These are phyloP conservation scores for Smittia aterrima DNA, from an alignment of 2,888 invertebrate species.

Conservation along the genomic window DNA sequence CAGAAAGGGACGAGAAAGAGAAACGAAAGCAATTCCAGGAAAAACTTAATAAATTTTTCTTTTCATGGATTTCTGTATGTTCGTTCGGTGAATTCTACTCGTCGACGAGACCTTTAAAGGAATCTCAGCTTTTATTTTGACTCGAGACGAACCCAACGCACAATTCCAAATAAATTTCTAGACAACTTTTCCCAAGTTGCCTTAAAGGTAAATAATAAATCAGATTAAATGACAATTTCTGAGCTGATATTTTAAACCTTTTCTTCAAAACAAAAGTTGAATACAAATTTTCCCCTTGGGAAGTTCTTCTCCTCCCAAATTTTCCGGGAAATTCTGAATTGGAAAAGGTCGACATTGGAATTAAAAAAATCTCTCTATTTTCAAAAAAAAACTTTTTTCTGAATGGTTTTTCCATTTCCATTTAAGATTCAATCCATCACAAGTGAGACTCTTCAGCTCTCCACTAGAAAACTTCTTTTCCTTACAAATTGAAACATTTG, in stretches of 20 bases:
- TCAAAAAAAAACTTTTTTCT: background rate
- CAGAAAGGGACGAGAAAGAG: background rate
- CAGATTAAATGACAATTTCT: conserved; percentile 38
- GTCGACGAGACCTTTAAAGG: too few relatives aligned
- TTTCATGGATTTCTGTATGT: background rate
- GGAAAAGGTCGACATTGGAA: background rate
- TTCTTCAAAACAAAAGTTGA: background rate
- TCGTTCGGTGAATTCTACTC: too few relatives aligned
- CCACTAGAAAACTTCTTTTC: background rate
- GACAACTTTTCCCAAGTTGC: background rate
- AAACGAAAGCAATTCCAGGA: background rate
- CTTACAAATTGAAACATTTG: background rate
- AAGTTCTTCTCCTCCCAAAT: too few relatives aligned
- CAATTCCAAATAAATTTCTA: too few relatives aligned
- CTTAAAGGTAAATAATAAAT: conserved; percentile 32
- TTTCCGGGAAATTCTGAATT: background rate
- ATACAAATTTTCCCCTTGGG: too few relatives aligned
- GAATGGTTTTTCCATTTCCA: background rate
- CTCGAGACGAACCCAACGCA: too few relatives aligned
- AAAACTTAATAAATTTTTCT: background rate
- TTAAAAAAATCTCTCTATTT: too few relatives aligned
- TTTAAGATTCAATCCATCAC: background rate
- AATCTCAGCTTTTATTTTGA: too few relatives aligned
- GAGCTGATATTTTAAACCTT: background rate
- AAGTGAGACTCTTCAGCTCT: background rate